These are phyloP conservation scores for Ailuropoda melanoleuca DNA, from an alignment of 2,113 vertebrate genomes.

Conservation along the genomic window DNA sequence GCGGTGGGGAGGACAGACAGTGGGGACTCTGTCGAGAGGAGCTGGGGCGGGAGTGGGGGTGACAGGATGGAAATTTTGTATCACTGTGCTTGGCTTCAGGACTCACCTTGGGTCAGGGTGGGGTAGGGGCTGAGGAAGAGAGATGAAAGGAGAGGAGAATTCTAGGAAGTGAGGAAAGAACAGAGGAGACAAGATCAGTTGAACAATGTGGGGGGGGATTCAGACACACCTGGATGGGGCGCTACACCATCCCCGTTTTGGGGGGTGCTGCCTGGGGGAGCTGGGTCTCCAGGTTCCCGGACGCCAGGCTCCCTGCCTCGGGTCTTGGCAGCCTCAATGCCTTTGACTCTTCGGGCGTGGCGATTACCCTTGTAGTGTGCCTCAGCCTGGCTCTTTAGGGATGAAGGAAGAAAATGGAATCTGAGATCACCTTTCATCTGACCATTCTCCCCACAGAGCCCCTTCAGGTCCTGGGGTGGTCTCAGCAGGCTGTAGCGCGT, in stretches of 20 bases:
- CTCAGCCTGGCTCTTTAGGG: conserved; percentile 91
- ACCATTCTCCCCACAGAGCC: neutral
- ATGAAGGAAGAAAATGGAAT: conserved; percentile 42
- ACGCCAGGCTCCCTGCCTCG: conserved; percentile 85
- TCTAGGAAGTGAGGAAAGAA: neutral
- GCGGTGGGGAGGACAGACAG: conserved; percentile 47
- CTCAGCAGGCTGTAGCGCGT: neutral
- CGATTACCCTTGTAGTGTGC: conserved; percentile 97
- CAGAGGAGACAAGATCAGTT: conserved; percentile 3
- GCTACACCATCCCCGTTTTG: conserved; percentile 53
- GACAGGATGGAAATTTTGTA: conserved; percentile 64
- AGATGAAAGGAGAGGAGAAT: conserved; percentile 1
- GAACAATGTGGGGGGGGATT: neutral
- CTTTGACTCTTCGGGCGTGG: conserved; percentile 94
- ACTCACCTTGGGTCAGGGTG: conserved; percentile 56
- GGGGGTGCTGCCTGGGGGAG: conserved; percentile 56
- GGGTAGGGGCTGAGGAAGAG: neutral
- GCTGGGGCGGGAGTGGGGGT: neutral
- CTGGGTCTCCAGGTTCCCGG: conserved; percentile 69
- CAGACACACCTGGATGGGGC: conserved; percentile 71
- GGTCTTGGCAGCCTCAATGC: conserved; percentile 94
- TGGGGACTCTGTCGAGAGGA: conserved; percentile 47
- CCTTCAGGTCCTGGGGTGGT: neutral
- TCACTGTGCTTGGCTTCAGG: conserved; percentile 61
- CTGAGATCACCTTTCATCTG: conserved; percentile 42